Evolutionary conservation across 2,113 vertebrate species (phyloP).

Genomic region (Aepyceros melampus): DNA sequence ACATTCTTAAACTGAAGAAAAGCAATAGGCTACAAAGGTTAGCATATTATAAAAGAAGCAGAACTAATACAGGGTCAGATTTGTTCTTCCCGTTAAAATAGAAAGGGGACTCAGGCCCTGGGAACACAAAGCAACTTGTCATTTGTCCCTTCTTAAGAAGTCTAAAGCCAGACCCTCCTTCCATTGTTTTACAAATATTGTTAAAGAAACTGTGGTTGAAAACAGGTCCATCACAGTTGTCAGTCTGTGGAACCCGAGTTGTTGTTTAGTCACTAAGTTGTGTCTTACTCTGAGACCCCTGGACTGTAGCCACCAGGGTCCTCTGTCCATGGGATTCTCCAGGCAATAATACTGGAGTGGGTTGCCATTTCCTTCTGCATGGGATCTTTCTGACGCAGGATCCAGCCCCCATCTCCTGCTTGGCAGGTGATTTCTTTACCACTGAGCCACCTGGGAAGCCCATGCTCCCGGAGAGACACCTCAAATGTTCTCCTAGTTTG

Average conservation of each 20-base stretch:
- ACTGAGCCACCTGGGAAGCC: background rate
- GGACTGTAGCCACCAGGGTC: background rate
- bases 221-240: background rate
- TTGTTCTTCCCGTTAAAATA: background rate
- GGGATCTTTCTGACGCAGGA: background rate
- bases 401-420: background rate
- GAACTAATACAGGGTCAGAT: background rate
- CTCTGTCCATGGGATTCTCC: background rate
- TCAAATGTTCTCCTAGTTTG: background rate
- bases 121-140: background rate
- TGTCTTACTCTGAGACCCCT: background rate
- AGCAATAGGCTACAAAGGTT: background rate
- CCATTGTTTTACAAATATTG: background rate
- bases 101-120: background rate
- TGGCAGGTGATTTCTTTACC: background rate
- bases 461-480: background rate
- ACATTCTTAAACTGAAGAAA: background rate
- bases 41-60: background rate
- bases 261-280: background rate
- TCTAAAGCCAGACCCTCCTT: background rate
- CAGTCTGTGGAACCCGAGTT: background rate
- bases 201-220: background rate
- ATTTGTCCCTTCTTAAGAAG: background rate
- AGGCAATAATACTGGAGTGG: background rate
- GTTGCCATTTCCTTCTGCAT: background rate